Percentiles rank a stretch among this genome's conserved stretches.
Conservation (phyloP, 2,888 invertebrate species). For the Melikaiella ostensackeni region DNA sequence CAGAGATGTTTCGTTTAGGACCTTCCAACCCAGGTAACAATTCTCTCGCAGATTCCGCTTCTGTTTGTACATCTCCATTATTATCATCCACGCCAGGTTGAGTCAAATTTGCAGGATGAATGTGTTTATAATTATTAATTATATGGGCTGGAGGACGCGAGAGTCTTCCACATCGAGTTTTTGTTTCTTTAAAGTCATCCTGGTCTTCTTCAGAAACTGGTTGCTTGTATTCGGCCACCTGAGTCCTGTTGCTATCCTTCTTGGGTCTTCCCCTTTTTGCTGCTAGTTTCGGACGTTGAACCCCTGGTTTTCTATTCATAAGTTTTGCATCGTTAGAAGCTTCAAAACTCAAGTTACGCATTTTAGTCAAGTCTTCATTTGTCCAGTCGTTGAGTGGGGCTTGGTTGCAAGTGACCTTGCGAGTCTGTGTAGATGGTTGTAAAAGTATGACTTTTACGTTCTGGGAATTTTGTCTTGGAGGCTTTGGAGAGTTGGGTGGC, state of each 20-base stretch:
- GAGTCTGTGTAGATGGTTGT: neutral
- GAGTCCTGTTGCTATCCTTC: slow-evolving; percentile 64
- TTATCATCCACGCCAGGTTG: slow-evolving; percentile 79
- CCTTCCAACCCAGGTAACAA: slow-evolving; percentile 70
- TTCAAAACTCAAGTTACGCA: neutral
- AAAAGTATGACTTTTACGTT: neutral
- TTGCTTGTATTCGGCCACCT: slow-evolving; percentile 48
- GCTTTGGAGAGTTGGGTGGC: neutral
- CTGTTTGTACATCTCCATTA: slow-evolving; percentile 66
- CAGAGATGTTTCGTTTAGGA: slow-evolving; percentile 77
- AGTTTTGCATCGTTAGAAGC: neutral
- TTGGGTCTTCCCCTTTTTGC: slow-evolving; percentile 72
- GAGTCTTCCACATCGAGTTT: slow-evolving; percentile 80
- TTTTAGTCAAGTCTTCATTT: neutral
- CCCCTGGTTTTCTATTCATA: neutral
- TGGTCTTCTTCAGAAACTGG: slow-evolving; percentile 65
- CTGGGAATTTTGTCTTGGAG: neutral
- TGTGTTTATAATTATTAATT: slow-evolving; percentile 81
- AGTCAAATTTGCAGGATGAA: slow-evolving; percentile 79
- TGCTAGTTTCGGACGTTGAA: slow-evolving; percentile 62
- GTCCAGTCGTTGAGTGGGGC: neutral
- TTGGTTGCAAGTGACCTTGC: neutral
- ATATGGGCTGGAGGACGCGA: slow-evolving; percentile 82
- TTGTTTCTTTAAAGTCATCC: slow-evolving; percentile 51
- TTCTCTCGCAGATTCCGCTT: slow-evolving; percentile 68